Base-by-base conservation (phyloP, 2,113 vertebrate species). In the Meles meles region DNA sequence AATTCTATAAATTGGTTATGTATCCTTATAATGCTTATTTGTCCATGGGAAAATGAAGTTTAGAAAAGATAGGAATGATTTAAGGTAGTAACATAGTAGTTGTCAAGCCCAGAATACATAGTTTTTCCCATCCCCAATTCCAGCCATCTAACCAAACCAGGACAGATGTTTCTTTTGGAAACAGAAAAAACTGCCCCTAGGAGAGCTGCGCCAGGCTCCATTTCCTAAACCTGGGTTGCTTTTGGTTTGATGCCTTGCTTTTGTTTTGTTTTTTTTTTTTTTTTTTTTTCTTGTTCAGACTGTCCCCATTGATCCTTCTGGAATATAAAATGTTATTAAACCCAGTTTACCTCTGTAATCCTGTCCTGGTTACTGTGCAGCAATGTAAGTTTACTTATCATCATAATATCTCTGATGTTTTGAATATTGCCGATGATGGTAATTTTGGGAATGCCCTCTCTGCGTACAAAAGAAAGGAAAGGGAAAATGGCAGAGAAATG, bases 371-470 rank as follows among this genome's bases (percentile, higher is more conserved):
- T 27, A 39, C 5, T 3, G 11, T 47, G n/a, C 2, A 91, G 3
- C 3, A 3, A 47, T 77, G 21, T 42, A 21, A 42, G 20, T 5
- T 6, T 7, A 4, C 11, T 12, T 23, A 37, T 47, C 14, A 8
- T 23, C 12, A 11, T 17, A 37, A 34, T 31, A 14, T 9, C 0
- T 0, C 2, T 2, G 12, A 61, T 5, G 8, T 15, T 8, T 1
- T 10, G 12, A 0, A 10, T 67, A 7, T 0, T 0, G 0, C 3
- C 4, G 3, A 47, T 25, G 15, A 25, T 10, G 1, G 8, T 59
- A 18, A 69, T 27, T 47, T 77, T 6, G 13, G 2, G 39, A 27
- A 83, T n/a, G 3, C 0, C 0, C 1, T 42, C 0, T 2, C 86
- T 93, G 44, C 37, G 21, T 20, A 25, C 4, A 31, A 65, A 81